These are phyloP conservation scores for Orthosia incerta DNA, from an alignment of 2,888 invertebrate genomes.

Conservation along the genomic window DNA sequence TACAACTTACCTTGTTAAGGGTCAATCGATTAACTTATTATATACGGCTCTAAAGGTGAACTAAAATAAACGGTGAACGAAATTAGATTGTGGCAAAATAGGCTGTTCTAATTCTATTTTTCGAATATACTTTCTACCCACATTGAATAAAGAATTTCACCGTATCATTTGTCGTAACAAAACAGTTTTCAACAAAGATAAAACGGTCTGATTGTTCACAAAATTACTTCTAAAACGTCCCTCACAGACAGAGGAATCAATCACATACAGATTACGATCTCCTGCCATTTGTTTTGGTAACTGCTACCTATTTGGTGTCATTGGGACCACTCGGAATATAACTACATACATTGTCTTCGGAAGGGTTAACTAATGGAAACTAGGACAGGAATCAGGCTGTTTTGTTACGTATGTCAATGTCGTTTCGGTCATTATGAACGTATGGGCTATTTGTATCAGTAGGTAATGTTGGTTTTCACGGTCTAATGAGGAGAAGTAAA, in stretches of 20 bases:
- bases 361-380: slow-evolving; percentile 67
- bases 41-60: not conserved
- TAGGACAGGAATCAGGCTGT: slow-evolving; percentile 39
- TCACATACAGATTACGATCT: slow-evolving; percentile 64
- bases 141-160: slow-evolving; percentile 8
- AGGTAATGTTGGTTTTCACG: not conserved
- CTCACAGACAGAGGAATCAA: slow-evolving; percentile 62
- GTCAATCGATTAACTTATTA: not conserved
- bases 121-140: not conserved
- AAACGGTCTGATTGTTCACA: slow-evolving; percentile 60
- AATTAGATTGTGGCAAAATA: not conserved
- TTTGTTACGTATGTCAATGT: slow-evolving; percentile 20
- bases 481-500: not conserved
- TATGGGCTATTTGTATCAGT: slow-evolving; percentile 28
- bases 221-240: slow-evolving; percentile 64
- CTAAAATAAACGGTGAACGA: too few species aligned
- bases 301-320: slow-evolving; percentile 65
- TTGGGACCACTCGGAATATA: slow-evolving; percentile 34
- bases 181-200: slow-evolving; percentile 58
- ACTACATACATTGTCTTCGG: slow-evolving; percentile 42
- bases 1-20: not conserved
- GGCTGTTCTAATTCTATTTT: not conserved
- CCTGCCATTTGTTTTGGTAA: slow-evolving; percentile 63
- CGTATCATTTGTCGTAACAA: slow-evolving; percentile 36
- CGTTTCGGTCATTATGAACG: slow-evolving; percentile 23